Conservation (phyloP, 2,888 invertebrate genomes). For the Sarcophaga rosellei region DNA sequence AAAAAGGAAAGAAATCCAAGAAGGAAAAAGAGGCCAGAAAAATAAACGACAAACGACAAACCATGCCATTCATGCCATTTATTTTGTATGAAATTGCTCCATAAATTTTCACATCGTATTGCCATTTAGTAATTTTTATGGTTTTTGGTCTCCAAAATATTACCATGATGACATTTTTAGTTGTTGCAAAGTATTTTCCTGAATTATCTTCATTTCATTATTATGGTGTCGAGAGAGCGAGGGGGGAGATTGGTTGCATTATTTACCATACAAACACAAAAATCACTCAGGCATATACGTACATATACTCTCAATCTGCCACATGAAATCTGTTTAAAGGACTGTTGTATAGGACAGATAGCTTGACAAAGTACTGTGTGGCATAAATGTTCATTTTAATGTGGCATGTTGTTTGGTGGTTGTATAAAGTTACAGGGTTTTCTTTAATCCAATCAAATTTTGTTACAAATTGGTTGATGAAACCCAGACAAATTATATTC, state of each 20-base stretch:
- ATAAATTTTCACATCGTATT: slow-evolving; percentile 72
- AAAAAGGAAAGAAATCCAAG: slow-evolving; percentile 28
- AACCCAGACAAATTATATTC: too few species aligned
- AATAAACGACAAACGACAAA: slow-evolving; percentile 39
- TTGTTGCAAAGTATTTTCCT: slow-evolving; percentile 68
- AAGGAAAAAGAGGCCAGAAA: neutral
- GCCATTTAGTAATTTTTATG: slow-evolving; percentile 71
- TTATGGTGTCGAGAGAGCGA: neutral
- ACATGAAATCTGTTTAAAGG: slow-evolving; percentile 50
- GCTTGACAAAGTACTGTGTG: neutral
- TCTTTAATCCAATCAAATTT: too few species aligned
- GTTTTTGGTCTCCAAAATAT: slow-evolving; percentile 68
- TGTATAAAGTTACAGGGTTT: too few species aligned
- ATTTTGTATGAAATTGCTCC: slow-evolving; percentile 71
- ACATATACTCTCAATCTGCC: slow-evolving; percentile 35
- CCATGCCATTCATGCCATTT: slow-evolving; percentile 64
- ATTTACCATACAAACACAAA: slow-evolving; percentile 21
- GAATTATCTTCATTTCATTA: slow-evolving; percentile 67
- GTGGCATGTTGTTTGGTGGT: slow-evolving; percentile 14
- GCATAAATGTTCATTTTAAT: slow-evolving; percentile 1
- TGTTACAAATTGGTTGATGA: too few species aligned
- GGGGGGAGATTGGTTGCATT: slow-evolving; percentile 25
- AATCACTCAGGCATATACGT: neutral
- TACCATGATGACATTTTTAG: slow-evolving; percentile 69
- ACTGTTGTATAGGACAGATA: neutral